Base-by-base conservation (phyloP, 1,140 invertebrate genomes). In the Hylaeus volcanicus region DNA sequence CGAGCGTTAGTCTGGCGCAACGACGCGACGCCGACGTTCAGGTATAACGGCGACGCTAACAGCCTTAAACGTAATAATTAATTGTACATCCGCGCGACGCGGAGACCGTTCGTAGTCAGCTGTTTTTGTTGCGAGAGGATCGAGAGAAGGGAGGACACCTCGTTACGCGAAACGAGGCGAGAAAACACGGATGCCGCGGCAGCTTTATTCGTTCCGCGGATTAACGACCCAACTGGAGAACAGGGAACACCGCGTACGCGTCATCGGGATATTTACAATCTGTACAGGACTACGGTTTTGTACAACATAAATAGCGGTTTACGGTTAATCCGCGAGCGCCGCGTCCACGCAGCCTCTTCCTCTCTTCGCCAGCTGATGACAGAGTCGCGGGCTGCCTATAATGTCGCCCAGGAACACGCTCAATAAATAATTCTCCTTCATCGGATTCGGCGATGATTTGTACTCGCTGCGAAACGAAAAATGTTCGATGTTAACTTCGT, bases 351-450 rank as follows among this genome's bases (percentile, higher is more conserved):
- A 95, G 45, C 88, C 90, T 89, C 95, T 91, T 85, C 94, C 94
- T 90, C 96, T 94, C 89, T 97, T 96, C 56, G 95, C 96, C 85
- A 97, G 93, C 89, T 96, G 96, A 90, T 96, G 96, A 90, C 96
- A 97, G 39, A 97, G 94, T 79, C 94, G 94, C 11, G 96, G 96
- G 81, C 96, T 97, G 39, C 95, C 96, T 63, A 97, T 95, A 87
- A 97, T 96, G 90, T 97, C 96, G 65, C 97, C 97, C 43, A 97
- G 92, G 91, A 97, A 97, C 41, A 97, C 96, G 88, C 96, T 97
- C 70, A 97, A 94, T 53, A 97, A 93, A 89, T 97, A 97, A 91
- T 96, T 96, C 89, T 97, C 96, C 91, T 97, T 97, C 89, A 95
- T 95, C 71, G 95, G 94, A 83, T 95, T 95, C 41, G 95, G 94